Percentiles rank a stretch among this genome's conserved stretches.
Conservation (phyloP, 2,797 vertebrate species). For the Acanthiza pusilla region DNA sequence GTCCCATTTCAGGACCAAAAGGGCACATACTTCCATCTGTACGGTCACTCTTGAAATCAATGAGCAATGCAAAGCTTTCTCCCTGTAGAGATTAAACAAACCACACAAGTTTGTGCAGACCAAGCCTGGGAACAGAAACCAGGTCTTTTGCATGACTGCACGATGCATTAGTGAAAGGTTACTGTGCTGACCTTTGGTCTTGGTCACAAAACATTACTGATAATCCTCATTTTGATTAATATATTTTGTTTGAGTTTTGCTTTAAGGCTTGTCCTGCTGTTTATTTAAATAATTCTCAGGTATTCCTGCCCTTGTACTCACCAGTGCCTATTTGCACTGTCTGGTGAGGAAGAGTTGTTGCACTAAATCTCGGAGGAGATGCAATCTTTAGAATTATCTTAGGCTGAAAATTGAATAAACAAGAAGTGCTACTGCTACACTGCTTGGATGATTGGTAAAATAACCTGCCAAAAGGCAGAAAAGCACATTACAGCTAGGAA, state of each 20-base stretch:
- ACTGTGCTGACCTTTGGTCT: neutral
- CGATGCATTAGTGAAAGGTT: neutral
- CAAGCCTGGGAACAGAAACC: slow-evolving; percentile 29
- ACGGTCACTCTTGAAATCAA: neutral
- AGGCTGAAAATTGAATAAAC: neutral
- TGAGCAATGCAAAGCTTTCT: neutral
- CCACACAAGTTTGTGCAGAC: neutral
- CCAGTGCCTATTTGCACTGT: neutral
- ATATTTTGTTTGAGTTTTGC: neutral
- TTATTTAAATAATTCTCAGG: neutral
- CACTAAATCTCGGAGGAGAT: neutral
- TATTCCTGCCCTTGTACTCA: neutral
- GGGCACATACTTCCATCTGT: neutral
- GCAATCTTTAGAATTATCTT: neutral
- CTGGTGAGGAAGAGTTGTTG: neutral
- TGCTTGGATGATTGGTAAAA: neutral
- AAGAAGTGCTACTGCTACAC: neutral
- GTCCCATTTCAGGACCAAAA: neutral
- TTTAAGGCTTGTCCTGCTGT: neutral
- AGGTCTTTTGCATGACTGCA: slow-evolving; percentile 29
- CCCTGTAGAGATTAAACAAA: neutral
- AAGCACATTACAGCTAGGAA: neutral
- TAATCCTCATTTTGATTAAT: neutral
- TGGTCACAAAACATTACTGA: neutral
- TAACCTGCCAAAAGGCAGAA: neutral